These are phyloP conservation scores for Coranthus polyacanthus DNA, from an alignment of 2,797 vertebrate species.

Conservation along the genomic window DNA sequence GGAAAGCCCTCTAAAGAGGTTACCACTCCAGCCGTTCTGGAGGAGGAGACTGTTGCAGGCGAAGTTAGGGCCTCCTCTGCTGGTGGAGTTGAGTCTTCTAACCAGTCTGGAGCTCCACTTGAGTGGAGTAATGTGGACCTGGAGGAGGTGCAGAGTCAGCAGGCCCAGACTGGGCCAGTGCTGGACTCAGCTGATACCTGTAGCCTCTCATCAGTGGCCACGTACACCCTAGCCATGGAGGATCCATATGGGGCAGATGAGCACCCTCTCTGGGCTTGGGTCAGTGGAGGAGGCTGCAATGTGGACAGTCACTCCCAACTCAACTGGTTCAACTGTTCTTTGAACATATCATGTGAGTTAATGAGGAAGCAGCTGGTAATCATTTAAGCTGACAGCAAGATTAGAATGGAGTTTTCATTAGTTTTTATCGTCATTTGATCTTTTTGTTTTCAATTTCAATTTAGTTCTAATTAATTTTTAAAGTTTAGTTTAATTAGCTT, in stretches of 20 bases:
- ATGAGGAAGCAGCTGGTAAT: too few relatives aligned
- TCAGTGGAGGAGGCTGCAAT: slow-evolving; percentile 91
- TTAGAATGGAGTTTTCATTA: too few relatives aligned
- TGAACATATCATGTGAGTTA: slow-evolving; percentile 85
- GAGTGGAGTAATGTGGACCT: slow-evolving; percentile 96
- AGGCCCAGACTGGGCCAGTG: slow-evolving; percentile 53
- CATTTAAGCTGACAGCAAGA: not conserved
- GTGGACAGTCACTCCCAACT: slow-evolving; percentile 89
- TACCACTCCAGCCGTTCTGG: slow-evolving; percentile 56
- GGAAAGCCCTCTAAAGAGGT: slow-evolving; percentile 47
- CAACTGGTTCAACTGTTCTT: slow-evolving; percentile 89
- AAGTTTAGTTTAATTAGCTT: too few relatives aligned
- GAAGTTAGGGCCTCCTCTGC: slow-evolving; percentile 24
- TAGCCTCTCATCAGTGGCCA: slow-evolving; percentile 89
- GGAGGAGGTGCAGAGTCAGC: slow-evolving; percentile 86
- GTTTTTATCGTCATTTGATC: too few relatives aligned
- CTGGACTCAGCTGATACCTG: slow-evolving; percentile 81
- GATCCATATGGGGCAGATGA: slow-evolving; percentile 87
- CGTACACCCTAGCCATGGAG: slow-evolving; percentile 86
- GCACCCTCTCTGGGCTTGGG: slow-evolving; percentile 94
- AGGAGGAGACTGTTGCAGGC: slow-evolving; percentile 67
- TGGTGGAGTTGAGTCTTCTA: slow-evolving; percentile 49
- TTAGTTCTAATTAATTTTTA: too few relatives aligned
- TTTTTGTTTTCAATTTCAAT: too few relatives aligned
- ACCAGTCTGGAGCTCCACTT: slow-evolving; percentile 32